Evolutionary conservation across 2,113 vertebrate species (phyloP), one percentile per base, ranked within the genome.

Genomic region (Vulpes vulpes): DNA sequence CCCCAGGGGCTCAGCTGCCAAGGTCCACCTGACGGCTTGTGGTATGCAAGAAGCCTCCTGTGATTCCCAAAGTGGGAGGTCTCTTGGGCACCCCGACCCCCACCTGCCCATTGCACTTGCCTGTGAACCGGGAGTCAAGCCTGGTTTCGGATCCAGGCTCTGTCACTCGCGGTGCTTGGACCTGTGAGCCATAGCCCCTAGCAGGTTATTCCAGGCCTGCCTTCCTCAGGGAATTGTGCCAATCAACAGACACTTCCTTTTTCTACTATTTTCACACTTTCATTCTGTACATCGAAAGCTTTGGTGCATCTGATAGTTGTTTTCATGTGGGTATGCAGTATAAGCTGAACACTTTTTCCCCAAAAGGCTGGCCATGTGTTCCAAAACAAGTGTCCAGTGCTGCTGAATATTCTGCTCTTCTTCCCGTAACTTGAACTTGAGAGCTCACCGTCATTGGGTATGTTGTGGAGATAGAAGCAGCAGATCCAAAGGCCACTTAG

Each of bases 21-120:
- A 27, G 57, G n/a, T 23, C 10, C 43, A 0, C 12, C 5, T 11
- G 22, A 25, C 4, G 14, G 78, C 35, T 7, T 64, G 55, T 78
- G 6, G 51, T 8, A 3, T 15, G 16, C 7, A 6, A 2, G 55
- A 65, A 32, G 43, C 86, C 8, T 11, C 38, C 27, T 0, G 4
- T 43, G 43, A 43, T 43, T 43, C 43, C 43, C 43, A 43, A 38
- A 57, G 12, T 0, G 10, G 65, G 5, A 2, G 0, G 8, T 14
- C 16, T 30, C 60, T 16, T 8, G 20, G 6, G 16, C 4, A 0
- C 0, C 30, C 5, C 17, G 5, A 0, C 23, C 17, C 22, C 80
- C 20, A 8, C 22, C 25, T 49, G 4, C n/a, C 57, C 6, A 0
- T 78, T 10, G 17, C 51, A 0, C 25, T 9, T 49, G 22, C 43